These are phyloP conservation scores for Silurus glanis DNA, from an alignment of 2,113 vertebrate species.

Conservation along the genomic window DNA sequence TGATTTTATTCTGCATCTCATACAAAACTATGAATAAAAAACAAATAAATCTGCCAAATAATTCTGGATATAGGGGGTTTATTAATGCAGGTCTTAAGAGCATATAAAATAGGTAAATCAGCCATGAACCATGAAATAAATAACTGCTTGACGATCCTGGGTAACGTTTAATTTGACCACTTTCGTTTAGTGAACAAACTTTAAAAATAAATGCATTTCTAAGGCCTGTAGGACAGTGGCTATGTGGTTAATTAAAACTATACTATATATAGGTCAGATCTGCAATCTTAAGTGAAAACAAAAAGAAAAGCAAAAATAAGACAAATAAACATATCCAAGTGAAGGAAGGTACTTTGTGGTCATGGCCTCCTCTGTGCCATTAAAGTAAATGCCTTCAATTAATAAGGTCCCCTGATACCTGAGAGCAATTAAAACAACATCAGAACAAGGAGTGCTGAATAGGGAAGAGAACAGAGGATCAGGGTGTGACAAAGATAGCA, in stretches of 20 bases:
- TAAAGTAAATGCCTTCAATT: background rate
- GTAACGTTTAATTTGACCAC: too few species aligned
- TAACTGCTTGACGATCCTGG: background rate
- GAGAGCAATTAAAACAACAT: background rate
- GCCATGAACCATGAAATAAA: background rate
- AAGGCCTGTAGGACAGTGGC: background rate
- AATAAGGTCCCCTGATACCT: background rate
- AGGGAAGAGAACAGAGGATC: slow-evolving; percentile 6
- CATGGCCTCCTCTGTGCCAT: background rate
- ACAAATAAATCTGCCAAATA: too few species aligned
- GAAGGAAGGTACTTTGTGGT: slow-evolving; percentile 33
- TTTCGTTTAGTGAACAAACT: background rate
- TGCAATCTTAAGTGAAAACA: slow-evolving; percentile 6
- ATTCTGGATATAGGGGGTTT: background rate
- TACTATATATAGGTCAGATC: slow-evolving; percentile 28
- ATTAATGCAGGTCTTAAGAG: too few species aligned
- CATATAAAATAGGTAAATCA: too few species aligned
- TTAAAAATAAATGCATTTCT: background rate
- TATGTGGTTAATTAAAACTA: slow-evolving; percentile 1
- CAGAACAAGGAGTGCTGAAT: background rate
- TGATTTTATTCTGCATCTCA: too few species aligned
- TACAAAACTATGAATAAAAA: too few species aligned
- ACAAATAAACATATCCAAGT: slow-evolving; percentile 47
- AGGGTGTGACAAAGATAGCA: slow-evolving; percentile 18
- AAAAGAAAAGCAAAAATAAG: slow-evolving; percentile 39